Percentiles rank a stretch among this genome's conserved stretches.
Evolutionary conservation across 64 coral and sea anemone species (phyloP).

Genomic region (Montipora foliosa): DNA sequence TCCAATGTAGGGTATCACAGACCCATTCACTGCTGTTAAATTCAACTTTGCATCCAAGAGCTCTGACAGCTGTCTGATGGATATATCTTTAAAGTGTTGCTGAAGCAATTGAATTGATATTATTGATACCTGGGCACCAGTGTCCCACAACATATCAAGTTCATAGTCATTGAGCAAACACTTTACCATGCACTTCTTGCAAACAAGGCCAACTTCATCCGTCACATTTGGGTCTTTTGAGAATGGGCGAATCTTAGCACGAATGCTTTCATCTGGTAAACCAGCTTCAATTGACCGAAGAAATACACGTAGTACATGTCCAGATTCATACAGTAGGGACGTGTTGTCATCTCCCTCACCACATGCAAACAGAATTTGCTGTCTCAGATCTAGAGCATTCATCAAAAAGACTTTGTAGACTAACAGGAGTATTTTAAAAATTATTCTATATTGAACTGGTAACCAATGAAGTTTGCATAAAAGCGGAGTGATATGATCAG

Average conservation of each 20-base stretch:
- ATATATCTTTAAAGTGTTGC: neutral
- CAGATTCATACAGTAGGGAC: conserved; percentile 28
- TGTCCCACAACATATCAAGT: conserved; percentile 46
- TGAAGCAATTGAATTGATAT: neutral
- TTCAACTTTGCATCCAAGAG: conserved; percentile 15
- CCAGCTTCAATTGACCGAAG: conserved; percentile 70
- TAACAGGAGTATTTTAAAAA: too few relatives aligned
- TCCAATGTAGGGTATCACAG: conserved; percentile 28
- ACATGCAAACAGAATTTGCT: too few relatives aligned
- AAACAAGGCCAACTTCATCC: conserved; percentile 52
- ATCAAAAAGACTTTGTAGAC: too few relatives aligned
- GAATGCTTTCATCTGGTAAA: conserved; percentile 69
- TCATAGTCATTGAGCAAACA: conserved; percentile 35
- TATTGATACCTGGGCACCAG: conserved; percentile 70
- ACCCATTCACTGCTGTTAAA: conserved; percentile 58
- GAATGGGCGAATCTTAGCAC: conserved; percentile 74
- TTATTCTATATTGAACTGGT: too few relatives aligned
- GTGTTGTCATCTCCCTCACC: neutral
- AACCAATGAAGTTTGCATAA: too few relatives aligned
- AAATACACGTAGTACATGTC: conserved; percentile 52
- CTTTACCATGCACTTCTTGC: conserved; percentile 31
- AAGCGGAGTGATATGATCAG: too few relatives aligned
- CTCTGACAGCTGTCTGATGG: conserved; percentile 8
- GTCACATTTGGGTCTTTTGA: conserved; percentile 63
- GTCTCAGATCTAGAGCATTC: too few relatives aligned